These are phyloP conservation scores for Petrophora chlorosata DNA, from an alignment of 2,888 invertebrate species.

Conservation along the genomic window DNA sequence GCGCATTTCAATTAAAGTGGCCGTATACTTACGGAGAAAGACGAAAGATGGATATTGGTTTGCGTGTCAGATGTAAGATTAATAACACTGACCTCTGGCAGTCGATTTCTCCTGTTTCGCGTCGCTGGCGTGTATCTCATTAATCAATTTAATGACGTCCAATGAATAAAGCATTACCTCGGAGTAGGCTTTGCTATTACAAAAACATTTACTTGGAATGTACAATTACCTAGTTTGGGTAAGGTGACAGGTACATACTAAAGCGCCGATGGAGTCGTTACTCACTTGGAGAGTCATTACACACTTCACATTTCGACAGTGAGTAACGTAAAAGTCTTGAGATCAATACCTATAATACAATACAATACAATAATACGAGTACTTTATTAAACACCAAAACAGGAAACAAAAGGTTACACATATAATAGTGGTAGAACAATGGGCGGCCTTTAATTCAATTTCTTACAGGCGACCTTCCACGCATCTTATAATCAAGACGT, in stretches of 20 bases:
- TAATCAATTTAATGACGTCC: constrained; percentile 53
- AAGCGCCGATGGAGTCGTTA: no score
- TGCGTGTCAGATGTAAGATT: constrained; percentile 52
- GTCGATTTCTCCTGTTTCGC: constrained; percentile 51
- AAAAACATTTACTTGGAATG: constrained; percentile 37
- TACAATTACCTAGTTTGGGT: constrained; percentile 28
- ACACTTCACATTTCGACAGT: no score
- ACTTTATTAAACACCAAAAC: no score
- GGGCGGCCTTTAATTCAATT: no score
- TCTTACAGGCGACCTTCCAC: no score
- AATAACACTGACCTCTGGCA: constrained; percentile 49
- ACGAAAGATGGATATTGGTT: constrained; percentile 35
- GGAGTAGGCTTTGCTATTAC: constrained; percentile 31
- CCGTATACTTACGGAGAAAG: constrained; percentile 14
- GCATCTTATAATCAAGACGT: no score
- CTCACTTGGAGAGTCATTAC: no score
- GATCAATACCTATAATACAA: no score
- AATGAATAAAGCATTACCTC: constrained; percentile 47
- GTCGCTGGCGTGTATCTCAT: constrained; percentile 46
- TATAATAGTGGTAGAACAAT: no score
- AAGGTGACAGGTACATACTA: constrained; percentile 15
- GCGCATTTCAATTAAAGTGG: constrained; percentile 36
- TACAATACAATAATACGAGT: no score
- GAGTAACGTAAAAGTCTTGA: no score
- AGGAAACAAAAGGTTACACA: no score